These are phyloP conservation scores for Nineta flava DNA, from an alignment of 2,888 invertebrate species.

Conservation along the genomic window DNA sequence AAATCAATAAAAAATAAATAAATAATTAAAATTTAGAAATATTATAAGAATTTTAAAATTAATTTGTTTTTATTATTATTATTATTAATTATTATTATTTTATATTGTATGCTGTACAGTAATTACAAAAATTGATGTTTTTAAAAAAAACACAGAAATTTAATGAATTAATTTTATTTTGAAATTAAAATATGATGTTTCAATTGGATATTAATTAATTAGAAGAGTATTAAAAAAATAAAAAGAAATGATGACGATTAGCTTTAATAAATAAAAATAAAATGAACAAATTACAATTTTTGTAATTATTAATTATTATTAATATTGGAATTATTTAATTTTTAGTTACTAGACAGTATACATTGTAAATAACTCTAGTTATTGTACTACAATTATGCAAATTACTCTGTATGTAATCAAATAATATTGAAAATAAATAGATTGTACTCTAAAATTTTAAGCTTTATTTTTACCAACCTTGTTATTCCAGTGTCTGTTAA, in stretches of 20 bases:
- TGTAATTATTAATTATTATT: background rate
- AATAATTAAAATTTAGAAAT: background rate
- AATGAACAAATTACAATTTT: no score
- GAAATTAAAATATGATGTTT: constrained; percentile 1
- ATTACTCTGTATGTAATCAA: constrained; percentile 32
- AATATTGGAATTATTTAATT: constrained; percentile 1
- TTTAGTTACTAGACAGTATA: constrained; percentile 5
- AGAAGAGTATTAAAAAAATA: no score
- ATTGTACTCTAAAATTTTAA: constrained; percentile 21
- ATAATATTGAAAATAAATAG: constrained; percentile 31
- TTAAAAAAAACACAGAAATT: background rate
- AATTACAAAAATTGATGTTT: background rate
- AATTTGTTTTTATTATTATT: background rate
- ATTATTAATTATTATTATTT: background rate
- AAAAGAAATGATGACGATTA: no score
- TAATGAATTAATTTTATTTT: background rate
- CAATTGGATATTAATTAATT: background rate
- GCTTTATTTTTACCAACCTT: no score
- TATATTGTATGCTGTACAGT: constrained; percentile 7
- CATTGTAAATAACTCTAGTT: constrained; percentile 5
- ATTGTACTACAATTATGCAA: constrained; percentile 24
- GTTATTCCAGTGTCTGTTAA: no score
- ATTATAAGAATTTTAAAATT: background rate
- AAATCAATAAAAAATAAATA: no score
- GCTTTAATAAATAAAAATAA: no score